A percentile compares a stretch with the other conserved stretches of the same genome.
These are phyloP conservation scores for Anhinga rufa DNA, from an alignment of 2,113 vertebrate genomes.

Conservation along the genomic window DNA sequence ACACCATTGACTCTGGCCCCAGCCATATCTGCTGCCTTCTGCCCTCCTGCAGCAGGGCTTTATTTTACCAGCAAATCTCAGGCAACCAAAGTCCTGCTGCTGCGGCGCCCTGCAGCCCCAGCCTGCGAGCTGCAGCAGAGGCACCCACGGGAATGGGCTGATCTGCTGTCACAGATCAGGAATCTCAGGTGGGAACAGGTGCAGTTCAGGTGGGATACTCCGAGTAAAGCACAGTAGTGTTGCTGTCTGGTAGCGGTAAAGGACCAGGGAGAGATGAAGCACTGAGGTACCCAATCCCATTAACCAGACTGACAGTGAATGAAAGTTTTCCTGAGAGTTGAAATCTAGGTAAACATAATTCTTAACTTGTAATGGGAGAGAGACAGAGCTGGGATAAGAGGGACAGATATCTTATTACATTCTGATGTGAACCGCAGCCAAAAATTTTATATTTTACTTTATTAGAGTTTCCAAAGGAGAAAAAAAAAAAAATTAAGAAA, in stretches of 20 bases:
- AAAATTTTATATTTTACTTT: not conserved
- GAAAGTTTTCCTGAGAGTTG: not conserved
- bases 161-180: not conserved
- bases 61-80: not conserved
- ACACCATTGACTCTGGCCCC: not conserved
- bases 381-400: not conserved
- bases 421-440: not conserved
- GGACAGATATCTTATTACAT: not conserved
- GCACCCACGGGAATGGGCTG: rapidly evolving
- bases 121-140: not conserved
- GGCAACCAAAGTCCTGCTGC: not conserved
- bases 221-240: not conserved
- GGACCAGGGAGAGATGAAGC: not conserved
- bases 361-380: not conserved
- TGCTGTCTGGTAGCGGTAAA: not conserved
- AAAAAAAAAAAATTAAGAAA: not conserved
- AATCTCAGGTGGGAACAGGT: not conserved
- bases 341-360: not conserved
- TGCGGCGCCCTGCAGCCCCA: not conserved
- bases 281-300: not conserved
- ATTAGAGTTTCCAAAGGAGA: not conserved
- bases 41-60: not conserved
- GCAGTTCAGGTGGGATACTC: not conserved
- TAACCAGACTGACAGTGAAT: not conserved
- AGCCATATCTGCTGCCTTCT: not conserved